Percentiles rank a stretch among this genome's conserved stretches.
These are phyloP conservation scores for Squalus acanthias DNA, from an alignment of 2,797 vertebrate genomes.

Conservation along the genomic window DNA sequence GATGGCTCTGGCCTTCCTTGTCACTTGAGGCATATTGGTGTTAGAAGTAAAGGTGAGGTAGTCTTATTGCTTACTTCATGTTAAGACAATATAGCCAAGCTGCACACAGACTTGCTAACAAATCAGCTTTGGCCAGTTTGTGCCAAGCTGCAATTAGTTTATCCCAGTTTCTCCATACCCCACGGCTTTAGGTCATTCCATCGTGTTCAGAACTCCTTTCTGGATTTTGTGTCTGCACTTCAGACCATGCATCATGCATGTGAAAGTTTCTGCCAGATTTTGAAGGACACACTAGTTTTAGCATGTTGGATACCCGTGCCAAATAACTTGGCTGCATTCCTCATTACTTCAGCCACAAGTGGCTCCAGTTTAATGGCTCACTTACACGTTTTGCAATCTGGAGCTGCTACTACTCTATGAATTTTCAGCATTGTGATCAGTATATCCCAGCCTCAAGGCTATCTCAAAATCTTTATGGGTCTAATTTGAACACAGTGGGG, in stretches of 20 bases:
- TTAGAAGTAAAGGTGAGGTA: neutral
- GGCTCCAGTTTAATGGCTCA: neutral
- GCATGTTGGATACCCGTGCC: neutral
- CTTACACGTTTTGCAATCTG: neutral
- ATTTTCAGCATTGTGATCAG: neutral
- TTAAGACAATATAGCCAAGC: neutral
- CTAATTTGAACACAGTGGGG: neutral
- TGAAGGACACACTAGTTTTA: constrained; percentile 9
- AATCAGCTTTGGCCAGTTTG: neutral
- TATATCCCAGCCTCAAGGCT: neutral
- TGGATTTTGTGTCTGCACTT: neutral
- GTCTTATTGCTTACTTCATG: neutral
- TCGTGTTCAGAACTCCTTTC: neutral
- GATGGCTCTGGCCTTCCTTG: neutral
- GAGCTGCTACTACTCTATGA: neutral
- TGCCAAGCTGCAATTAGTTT: neutral
- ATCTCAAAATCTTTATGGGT: neutral
- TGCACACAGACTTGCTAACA: neutral
- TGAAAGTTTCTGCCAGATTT: neutral
- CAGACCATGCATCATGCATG: constrained; percentile 9
- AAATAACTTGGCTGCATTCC: neutral
- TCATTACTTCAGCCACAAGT: neutral
- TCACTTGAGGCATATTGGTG: neutral
- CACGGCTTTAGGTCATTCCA: neutral
- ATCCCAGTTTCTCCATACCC: neutral